These are phyloP conservation scores for Zonitis immaculata DNA, from an alignment of 2,888 invertebrate genomes.

Conservation along the genomic window DNA sequence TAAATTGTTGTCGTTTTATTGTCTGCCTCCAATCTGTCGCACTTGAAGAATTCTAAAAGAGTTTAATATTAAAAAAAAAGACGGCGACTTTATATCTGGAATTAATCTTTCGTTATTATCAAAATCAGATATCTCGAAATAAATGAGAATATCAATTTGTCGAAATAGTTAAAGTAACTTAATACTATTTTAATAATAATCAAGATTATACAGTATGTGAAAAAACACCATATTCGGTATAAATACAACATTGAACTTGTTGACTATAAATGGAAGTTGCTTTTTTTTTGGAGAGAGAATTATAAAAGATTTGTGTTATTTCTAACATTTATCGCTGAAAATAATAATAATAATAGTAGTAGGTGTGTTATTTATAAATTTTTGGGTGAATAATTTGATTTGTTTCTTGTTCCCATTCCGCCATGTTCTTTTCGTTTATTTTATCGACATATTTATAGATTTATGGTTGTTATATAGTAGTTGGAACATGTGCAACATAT, in stretches of 20 bases:
- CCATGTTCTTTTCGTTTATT: background rate
- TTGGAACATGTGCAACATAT: background rate
- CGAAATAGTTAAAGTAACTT: slow-evolving; percentile 4
- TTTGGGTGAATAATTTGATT: too few relatives aligned
- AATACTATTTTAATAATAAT: slow-evolving; percentile 14
- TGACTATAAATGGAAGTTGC: background rate
- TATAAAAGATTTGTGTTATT: too few relatives aligned
- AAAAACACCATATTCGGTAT: background rate
- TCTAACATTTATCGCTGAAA: too few relatives aligned
- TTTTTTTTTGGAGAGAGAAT: too few relatives aligned
- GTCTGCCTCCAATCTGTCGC: background rate
- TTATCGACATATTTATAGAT: slow-evolving; percentile 2
- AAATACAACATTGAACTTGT: slow-evolving; percentile 3
- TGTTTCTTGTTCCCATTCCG: too few relatives aligned
- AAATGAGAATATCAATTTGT: background rate
- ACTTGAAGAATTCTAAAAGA: background rate
- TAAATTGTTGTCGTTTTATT: background rate
- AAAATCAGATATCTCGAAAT: too few relatives aligned
- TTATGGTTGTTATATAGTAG: background rate
- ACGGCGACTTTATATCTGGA: background rate
- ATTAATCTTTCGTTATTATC: background rate
- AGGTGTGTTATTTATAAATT: too few relatives aligned
- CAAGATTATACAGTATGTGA: background rate
- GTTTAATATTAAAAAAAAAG: too few relatives aligned
- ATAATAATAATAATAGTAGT: too few relatives aligned